Evolutionary conservation across 2,888 invertebrate species (phyloP), one percentile per base, ranked within the genome.

Genomic region (Lepidonotus clava): DNA sequence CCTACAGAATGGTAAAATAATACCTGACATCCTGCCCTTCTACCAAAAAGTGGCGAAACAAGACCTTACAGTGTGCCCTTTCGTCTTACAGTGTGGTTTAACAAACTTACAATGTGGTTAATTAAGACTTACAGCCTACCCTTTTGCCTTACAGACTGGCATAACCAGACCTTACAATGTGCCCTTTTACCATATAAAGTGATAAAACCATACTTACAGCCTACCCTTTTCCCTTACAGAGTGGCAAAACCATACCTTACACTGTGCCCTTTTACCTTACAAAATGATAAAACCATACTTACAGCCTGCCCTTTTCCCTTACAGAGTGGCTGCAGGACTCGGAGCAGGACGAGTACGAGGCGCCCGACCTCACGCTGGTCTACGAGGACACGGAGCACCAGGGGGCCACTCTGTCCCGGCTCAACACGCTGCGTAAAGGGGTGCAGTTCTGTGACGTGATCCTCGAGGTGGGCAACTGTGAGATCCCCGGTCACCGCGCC

Each of bases 361-460:
- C 38, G 18, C 46, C 46, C 32, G 46, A 40, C 71, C 76, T 76
- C 38, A 53, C 36, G 21, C 89, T 93, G 71, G 87, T 91, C 14
- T 93, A 91, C 87, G 91, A 91, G 46, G 93, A 93, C 87, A 76
- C 56, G 0, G 76, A 90, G 21, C 91, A 93, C 84, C 89, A 91
- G 90, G 89, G 89, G 67, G 90, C 90, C 2, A 96, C 96, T 90
- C 95, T 97, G 88, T 94, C 95, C 86, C 96, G 96, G 53, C 95
- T 97, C 90, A 96, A 97, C 95, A 96, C 96, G 95, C 96, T 97
- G 96, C 95, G 97, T 91, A 97, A 97, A 94, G 96, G 97, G 93
- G 96, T 96, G 87, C 97, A 97, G 93, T 97, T 98, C 95, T 98
- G 97, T 95, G 98, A 98, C 95, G 97, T 97, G 91, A 96, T 96